Conservation (phyloP, 2,113 vertebrate species). For the Ailurus styani region DNA sequence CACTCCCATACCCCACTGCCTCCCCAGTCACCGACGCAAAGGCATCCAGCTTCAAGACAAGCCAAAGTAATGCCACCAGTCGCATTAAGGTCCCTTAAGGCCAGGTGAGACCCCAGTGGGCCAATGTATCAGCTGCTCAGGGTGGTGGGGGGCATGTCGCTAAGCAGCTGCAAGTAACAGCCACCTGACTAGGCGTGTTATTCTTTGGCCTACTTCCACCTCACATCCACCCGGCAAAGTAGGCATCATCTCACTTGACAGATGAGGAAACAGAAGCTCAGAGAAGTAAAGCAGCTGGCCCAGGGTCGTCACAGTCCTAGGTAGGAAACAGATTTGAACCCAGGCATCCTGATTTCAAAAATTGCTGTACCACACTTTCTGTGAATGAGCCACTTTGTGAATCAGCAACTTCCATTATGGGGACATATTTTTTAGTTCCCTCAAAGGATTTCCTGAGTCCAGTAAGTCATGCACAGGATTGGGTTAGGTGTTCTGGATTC, state of each 20-base stretch:
- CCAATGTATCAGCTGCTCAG: too few relatives aligned
- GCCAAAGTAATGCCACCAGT: neutral
- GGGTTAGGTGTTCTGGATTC: neutral
- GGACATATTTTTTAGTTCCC: neutral
- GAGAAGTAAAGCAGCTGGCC: neutral
- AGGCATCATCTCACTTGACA: neutral
- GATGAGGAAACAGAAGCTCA: neutral
- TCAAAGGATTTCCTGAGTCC: neutral
- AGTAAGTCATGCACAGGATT: neutral
- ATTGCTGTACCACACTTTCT: neutral
- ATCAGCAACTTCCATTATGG: neutral
- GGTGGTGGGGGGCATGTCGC: too few relatives aligned
- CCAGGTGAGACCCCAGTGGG: neutral
- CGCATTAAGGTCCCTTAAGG: neutral
- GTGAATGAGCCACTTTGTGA: neutral
- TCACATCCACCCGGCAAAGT: neutral
- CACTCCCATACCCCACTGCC: neutral
- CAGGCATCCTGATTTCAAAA: neutral
- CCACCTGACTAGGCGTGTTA: neutral
- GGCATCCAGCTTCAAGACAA: neutral
- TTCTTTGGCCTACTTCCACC: neutral
- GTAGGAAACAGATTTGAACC: neutral
- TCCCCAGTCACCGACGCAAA: neutral
- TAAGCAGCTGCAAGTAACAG: too few relatives aligned
- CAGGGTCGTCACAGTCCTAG: neutral